Evolutionary conservation across 2,113 vertebrate genomes (phyloP), one percentile per base, ranked within the genome.

Genomic region (Promerops cafer): DNA sequence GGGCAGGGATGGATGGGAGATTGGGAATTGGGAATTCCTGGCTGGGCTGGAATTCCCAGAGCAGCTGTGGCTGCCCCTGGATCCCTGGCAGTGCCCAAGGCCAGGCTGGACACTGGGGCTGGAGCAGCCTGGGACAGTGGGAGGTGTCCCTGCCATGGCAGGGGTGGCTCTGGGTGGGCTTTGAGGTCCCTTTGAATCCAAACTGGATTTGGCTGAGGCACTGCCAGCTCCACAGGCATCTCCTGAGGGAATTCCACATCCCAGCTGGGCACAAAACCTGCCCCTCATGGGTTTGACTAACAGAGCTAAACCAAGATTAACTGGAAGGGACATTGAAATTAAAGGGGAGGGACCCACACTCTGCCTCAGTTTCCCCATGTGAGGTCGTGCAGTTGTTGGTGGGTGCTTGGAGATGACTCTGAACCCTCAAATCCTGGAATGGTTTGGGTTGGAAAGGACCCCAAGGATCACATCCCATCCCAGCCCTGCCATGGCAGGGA

Each of bases 221-320:
- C 57, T 22, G 16, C 15, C 21, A 6, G n/a, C n/a, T 57, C 59
- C 5, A n/a, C 0, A 6, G 47, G 27, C 53, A 23, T 13, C 54
- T 37, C 45, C n/a, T 7, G 33, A n/a, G 30, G 19, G 30, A 57
- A 49, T 42, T 31, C 39, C 13, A 1, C 11, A 4, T 7, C 39
- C 33, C 33, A 23, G 35, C 8, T 1, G 2, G 10, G n/a, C 60
- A 56, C 13, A 40, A 50, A 33, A 7, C 24, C 59, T 15, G 21
- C 37, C 10, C 21, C 2, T 16, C 33, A 1, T 3, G n/a, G 22
- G 4, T 53, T 54, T 13, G 39, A 74, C 10, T 16, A 23, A 22
- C 15, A 31, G n/a, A 26, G 7, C 0, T 13, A 8, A 71, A 10
- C 7, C 27, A 42, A 24, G 0, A 1, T 10, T 11, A 7, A 26